Evolutionary conservation across 2,113 vertebrate genomes (phyloP).

Genomic region (Taxidea taxus): DNA sequence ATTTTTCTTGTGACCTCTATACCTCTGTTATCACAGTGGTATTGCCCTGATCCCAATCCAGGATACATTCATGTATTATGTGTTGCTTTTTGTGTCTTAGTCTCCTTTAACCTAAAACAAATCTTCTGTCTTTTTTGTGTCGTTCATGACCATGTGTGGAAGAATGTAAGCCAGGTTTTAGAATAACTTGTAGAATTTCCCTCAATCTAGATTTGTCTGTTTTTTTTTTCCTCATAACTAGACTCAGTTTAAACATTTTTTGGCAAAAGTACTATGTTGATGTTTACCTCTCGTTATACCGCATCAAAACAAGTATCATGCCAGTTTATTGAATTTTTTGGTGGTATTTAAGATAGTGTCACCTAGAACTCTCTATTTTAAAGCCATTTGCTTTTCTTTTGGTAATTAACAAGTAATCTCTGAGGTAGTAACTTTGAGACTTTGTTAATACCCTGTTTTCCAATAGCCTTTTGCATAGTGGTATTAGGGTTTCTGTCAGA

Average conservation of each 20-base stretch:
- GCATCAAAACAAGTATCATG: not conserved
- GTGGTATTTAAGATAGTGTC: not conserved
- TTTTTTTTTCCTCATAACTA: not conserved
- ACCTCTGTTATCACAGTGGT: not conserved
- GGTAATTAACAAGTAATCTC: not conserved
- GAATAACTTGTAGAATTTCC: not conserved
- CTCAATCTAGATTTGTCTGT: not conserved
- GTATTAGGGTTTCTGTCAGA: not conserved
- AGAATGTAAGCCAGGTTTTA: not conserved
- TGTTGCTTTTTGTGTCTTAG: not conserved
- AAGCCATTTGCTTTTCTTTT: not conserved
- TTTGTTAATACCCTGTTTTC: not conserved
- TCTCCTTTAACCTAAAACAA: not conserved
- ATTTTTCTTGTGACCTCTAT: not conserved
- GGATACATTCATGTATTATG: not conserved
- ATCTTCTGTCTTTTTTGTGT: not conserved
- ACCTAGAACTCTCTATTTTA: not conserved
- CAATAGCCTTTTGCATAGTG: not conserved
- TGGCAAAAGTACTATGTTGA: not conserved
- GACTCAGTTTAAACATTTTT: not conserved
- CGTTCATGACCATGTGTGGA: not conserved
- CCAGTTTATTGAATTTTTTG: not conserved
- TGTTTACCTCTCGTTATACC: not conserved
- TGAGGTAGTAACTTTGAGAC: not conserved
- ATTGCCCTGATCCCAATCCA: not conserved